These are phyloP conservation scores for Ursus arctos DNA, from an alignment of 2,113 vertebrate species.

Conservation along the genomic window DNA sequence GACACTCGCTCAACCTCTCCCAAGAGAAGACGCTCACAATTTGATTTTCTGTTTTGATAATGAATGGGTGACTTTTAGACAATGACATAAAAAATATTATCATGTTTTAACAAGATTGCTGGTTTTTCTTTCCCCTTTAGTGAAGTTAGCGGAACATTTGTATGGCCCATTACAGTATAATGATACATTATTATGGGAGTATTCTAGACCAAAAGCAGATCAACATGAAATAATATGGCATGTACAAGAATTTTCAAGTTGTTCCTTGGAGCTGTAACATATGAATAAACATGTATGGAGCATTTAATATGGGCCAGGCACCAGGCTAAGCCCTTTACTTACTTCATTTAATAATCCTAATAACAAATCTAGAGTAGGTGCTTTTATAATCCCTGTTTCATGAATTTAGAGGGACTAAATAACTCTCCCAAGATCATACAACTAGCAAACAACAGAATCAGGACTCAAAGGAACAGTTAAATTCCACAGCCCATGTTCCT, in stretches of 20 bases:
- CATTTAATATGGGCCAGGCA: neutral
- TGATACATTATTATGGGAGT: neutral
- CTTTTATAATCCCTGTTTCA: neutral
- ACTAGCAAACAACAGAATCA: neutral
- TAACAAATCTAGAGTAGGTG: neutral
- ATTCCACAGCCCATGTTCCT: neutral
- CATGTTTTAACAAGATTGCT: neutral
- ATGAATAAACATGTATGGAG: neutral
- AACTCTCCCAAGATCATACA: neutral
- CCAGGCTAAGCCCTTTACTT: neutral
- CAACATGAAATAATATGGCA: neutral
- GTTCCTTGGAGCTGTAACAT: neutral
- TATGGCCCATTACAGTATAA: neutral
- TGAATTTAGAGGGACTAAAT: neutral
- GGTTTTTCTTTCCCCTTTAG: neutral
- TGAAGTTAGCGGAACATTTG: neutral
- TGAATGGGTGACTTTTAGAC: neutral
- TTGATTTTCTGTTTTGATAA: conserved; percentile 28
- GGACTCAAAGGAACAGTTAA: conserved; percentile 5
- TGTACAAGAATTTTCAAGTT: neutral
- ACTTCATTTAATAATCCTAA: neutral
- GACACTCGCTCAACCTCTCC: neutral
- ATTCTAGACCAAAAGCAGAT: conserved; percentile 3
- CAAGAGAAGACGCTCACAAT: neutral
- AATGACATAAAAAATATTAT: neutral